Conservation (phyloP, 2,113 vertebrate species). For the Oreocharis arfaki region DNA sequence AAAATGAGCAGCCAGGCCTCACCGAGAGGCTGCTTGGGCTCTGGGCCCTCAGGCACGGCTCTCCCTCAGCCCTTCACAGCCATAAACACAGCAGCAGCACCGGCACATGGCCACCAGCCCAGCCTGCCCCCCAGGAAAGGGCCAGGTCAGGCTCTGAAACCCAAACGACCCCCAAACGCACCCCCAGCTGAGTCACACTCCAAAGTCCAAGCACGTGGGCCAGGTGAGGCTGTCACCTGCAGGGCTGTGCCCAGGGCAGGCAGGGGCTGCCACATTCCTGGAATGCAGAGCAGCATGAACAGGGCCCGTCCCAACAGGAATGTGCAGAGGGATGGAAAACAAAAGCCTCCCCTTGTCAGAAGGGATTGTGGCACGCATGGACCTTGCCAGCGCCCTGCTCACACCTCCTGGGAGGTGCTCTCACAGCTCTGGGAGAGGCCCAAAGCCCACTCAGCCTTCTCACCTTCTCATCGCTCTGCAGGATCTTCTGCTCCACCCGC, state of each 20-base stretch:
- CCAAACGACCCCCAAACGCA: neutral
- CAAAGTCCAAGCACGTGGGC: neutral
- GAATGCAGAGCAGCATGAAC: rapidly evolving
- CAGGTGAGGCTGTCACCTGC: neutral
- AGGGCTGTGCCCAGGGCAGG: neutral
- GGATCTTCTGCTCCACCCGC: conserved; percentile 85
- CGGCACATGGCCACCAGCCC: rapidly evolving
- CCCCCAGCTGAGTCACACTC: no score
- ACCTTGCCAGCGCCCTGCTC: neutral
- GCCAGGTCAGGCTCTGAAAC: neutral
- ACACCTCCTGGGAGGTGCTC: neutral
- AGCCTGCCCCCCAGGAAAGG: rapidly evolving
- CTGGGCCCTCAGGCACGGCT: neutral
- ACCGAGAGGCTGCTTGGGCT: neutral
- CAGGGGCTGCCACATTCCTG: neutral
- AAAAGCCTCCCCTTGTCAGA: neutral
- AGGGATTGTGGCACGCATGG: neutral
- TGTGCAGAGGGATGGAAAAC: neutral
- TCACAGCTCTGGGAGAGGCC: neutral
- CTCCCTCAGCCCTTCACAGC: neutral
- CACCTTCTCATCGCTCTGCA: conserved; percentile 87
- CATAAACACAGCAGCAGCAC: neutral
- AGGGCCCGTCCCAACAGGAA: neutral
- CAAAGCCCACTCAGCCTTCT: neutral
- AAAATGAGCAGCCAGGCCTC: neutral